Percentiles rank a stretch among this genome's conserved stretches.
These are phyloP conservation scores for Rhegmatorhina hoffmannsi DNA, from an alignment of 2,113 vertebrate species.

Conservation along the genomic window DNA sequence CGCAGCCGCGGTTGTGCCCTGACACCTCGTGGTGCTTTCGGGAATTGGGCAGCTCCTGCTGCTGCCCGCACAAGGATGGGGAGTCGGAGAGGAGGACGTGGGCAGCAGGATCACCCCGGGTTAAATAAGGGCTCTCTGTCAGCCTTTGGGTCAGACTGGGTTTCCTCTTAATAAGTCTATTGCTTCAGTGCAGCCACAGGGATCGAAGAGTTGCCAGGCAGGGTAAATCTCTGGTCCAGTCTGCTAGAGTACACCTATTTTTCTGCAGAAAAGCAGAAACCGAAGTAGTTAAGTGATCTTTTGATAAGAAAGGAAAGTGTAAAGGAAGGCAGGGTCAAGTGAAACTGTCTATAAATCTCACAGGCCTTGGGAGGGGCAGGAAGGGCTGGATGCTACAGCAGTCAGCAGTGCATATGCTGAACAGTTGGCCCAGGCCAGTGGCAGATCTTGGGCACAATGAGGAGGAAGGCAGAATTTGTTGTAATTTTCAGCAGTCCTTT, in stretches of 20 bases:
- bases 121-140: too few relatives aligned
- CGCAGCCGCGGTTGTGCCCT: neutral
- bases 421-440: neutral
- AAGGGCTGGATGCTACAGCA: neutral
- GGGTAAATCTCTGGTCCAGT: neutral
- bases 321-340: neutral
- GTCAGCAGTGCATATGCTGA: rapidly evolving
- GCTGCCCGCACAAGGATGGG: neutral
- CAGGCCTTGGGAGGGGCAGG: neutral
- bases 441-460: neutral
- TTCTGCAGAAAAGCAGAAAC: neutral
- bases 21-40: conserved; percentile 10
- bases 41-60: neutral
- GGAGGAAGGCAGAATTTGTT: neutral
- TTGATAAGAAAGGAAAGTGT: neutral
- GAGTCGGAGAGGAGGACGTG: rapidly evolving
- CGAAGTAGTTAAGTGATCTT: neutral
- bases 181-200: rapidly evolving
- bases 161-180: rapidly evolving
- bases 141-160: rapidly evolving
- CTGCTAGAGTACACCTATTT: rapidly evolving
- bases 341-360: neutral
- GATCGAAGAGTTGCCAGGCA: rapidly evolving
- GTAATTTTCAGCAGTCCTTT: neutral
- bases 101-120: rapidly evolving